Evolutionary conservation across 92 coral and sea anemone species (phyloP).

Genomic region (Palythoa grandiflora): DNA sequence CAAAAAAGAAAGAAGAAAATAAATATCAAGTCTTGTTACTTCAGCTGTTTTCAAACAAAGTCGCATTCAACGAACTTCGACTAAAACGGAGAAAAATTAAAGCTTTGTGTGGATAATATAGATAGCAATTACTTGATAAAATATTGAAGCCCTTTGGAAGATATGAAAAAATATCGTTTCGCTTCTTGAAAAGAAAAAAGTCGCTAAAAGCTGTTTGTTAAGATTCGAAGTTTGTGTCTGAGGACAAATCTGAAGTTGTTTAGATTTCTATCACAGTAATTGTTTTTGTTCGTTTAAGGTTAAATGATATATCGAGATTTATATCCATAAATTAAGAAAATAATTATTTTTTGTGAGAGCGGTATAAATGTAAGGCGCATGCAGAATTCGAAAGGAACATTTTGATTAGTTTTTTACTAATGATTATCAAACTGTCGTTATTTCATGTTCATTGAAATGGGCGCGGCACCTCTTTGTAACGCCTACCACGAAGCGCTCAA

Average conservation of each 20-base stretch:
- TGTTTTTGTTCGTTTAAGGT: not conserved
- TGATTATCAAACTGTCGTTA: constrained; percentile 12
- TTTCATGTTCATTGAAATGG: constrained; percentile 7
- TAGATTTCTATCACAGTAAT: not conserved
- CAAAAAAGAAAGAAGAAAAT: not conserved
- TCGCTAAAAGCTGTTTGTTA: not conserved
- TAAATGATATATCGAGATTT: not conserved
- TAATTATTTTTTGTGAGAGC: not conserved
- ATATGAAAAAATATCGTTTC: not conserved
- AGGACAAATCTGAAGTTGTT: not conserved
- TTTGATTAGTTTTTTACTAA: constrained; percentile 34
- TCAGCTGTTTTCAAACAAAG: not conserved
- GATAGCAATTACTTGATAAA: not conserved
- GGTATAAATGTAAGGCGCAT: not conserved
- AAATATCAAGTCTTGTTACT: not conserved
- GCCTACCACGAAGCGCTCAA: constrained; percentile 18
- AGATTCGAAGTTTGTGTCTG: not conserved
- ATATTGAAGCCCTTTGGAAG: not conserved
- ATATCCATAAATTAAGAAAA: not conserved
- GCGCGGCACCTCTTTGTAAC: constrained; percentile 36
- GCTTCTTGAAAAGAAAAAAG: not conserved
- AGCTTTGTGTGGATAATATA: not conserved
- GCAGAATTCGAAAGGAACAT: not conserved
- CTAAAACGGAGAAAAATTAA: no score
- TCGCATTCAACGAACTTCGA: not conserved